phyloP scores from a whole-genome alignment of 2,113 vertebrate genomes.

The Saimiri boliviensis region DNA sequence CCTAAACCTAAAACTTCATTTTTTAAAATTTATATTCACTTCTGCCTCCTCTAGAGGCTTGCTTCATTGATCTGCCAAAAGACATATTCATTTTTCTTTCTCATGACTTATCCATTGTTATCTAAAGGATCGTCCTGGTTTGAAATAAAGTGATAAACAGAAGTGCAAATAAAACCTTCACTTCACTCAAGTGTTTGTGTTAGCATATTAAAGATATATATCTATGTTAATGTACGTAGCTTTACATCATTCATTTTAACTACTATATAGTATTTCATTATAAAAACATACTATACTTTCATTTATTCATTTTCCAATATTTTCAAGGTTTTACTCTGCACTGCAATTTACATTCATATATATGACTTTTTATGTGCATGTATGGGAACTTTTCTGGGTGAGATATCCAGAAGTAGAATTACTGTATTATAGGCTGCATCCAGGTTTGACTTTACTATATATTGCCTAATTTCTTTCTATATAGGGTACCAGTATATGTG shows the following conservation, averaged over 20 bases:
- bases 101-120: background rate
- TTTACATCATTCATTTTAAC: background rate
- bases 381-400: background rate
- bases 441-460: background rate
- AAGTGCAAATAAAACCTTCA: background rate
- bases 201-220: background rate
- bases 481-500: background rate
- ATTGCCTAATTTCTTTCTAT: background rate
- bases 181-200: background rate
- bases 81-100: background rate
- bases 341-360: background rate
- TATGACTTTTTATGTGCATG: background rate
- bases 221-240: background rate
- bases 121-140: background rate
- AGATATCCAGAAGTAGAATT: background rate
- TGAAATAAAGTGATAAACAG: conserved; percentile 28
- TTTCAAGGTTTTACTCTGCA: background rate
- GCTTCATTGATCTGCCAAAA: background rate
- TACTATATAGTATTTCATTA: conserved; percentile 8
- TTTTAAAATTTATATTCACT: background rate
- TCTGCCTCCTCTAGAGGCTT: background rate
- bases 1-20: background rate
- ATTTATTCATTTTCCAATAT: conserved; percentile 1
- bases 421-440: background rate
- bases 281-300: background rate